phyloP scores from a whole-genome alignment of 2,888 invertebrate species.

The Sinhomidia bicolor region DNA sequence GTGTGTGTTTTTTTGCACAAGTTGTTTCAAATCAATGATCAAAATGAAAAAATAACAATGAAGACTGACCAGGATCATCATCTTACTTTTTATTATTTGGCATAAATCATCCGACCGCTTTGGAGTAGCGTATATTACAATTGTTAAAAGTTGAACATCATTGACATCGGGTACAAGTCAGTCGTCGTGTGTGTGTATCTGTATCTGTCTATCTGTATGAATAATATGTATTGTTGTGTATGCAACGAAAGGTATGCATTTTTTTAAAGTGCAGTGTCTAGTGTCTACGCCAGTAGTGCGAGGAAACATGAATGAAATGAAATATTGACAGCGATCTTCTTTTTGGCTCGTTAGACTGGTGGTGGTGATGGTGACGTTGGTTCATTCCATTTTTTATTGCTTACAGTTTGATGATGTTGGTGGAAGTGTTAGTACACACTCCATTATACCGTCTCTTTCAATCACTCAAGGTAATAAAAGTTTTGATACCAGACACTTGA shows the following conservation, averaged over 20 bases:
- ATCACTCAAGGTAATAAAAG: constrained; percentile 70
- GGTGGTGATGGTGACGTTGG: constrained; percentile 47
- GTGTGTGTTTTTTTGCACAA: too few relatives aligned
- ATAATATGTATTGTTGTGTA: too few relatives aligned
- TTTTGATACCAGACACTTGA: constrained; percentile 68
- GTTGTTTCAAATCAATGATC: too few relatives aligned
- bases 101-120: neutral
- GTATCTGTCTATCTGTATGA: neutral
- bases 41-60: too few relatives aligned
- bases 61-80: neutral
- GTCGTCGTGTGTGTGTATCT: neutral
- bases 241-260: too few relatives aligned
- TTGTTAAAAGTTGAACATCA: constrained; percentile 6
- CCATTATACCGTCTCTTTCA: constrained; percentile 64
- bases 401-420: constrained; percentile 51
- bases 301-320: neutral
- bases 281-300: neutral
- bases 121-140: neutral
- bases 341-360: constrained; percentile 7
- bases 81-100: neutral
- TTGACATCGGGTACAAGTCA: neutral
- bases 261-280: neutral
- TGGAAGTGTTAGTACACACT: constrained; percentile 66
- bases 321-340: constrained; percentile 7
- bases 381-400: constrained; percentile 53